These are phyloP conservation scores for Megaleporinus macrocephalus DNA, from an alignment of 2,113 vertebrate species.

Conservation along the genomic window DNA sequence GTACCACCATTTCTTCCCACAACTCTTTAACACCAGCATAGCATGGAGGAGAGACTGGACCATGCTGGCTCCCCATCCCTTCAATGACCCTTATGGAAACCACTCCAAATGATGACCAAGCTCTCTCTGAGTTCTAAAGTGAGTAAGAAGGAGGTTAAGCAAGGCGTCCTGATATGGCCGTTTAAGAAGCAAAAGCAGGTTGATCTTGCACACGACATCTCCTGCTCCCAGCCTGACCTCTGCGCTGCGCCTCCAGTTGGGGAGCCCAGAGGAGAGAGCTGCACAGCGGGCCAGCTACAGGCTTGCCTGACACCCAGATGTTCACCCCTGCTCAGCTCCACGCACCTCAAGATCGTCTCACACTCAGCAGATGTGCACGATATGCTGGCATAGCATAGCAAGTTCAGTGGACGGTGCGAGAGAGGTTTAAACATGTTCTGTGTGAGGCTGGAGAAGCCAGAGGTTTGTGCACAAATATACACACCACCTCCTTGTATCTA, in stretches of 20 bases:
- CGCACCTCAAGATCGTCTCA: slow-evolving; percentile 55
- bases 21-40: slow-evolving; percentile 43
- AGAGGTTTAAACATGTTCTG: not conserved
- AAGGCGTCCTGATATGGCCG: slow-evolving; percentile 71
- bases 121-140: slow-evolving; percentile 71
- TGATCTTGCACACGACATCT: slow-evolving; percentile 84
- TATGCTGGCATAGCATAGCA: slow-evolving; percentile 23
- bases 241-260: slow-evolving; percentile 76
- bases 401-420: slow-evolving; percentile 50
- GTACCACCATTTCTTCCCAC: not conserved
- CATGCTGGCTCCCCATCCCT: slow-evolving; percentile 70
- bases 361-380: slow-evolving; percentile 31
- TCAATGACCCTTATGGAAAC: slow-evolving; percentile 82
- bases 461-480: not conserved
- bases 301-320: slow-evolving; percentile 60
- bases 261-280: slow-evolving; percentile 59
- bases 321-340: slow-evolving; percentile 70
- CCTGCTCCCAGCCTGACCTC: slow-evolving; percentile 89
- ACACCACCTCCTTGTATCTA: too few relatives aligned
- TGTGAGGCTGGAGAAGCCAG: not conserved
- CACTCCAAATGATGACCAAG: slow-evolving; percentile 82
- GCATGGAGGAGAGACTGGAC: slow-evolving; percentile 67
- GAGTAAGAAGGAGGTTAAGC: slow-evolving; percentile 70
- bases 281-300: slow-evolving; percentile 23
- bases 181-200: slow-evolving; percentile 75